Conservation (phyloP, 1,140 invertebrate genomes). For the Papilio xuthus region DNA sequence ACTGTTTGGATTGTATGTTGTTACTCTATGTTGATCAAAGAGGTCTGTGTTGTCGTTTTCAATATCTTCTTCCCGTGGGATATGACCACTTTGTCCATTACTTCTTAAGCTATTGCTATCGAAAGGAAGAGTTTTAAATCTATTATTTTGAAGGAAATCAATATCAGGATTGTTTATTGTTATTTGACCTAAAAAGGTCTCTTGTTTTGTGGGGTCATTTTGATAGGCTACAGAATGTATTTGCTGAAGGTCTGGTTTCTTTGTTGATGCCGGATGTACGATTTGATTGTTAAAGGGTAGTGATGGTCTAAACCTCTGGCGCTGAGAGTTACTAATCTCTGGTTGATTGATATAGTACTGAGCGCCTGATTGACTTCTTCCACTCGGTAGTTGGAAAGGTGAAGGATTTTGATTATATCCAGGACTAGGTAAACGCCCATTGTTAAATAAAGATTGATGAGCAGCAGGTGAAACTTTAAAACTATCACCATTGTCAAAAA, state of each 20-base stretch:
- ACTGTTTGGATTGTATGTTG: conserved; percentile 78
- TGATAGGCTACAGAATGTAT: conserved; percentile 80
- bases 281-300: conserved; percentile 76
- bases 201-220: conserved; percentile 82
- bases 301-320: conserved; percentile 71
- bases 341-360: conserved; percentile 78
- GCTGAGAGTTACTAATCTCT: conserved; percentile 65
- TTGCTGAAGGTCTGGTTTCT: conserved; percentile 72
- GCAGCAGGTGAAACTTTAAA: conserved; percentile 61
- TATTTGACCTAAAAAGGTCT: conserved; percentile 83
- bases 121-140: conserved; percentile 76
- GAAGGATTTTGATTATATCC: conserved; percentile 78
- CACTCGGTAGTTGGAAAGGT: conserved; percentile 76
- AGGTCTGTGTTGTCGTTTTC: conserved; percentile 78
- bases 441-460: conserved; percentile 68
- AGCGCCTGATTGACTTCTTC: conserved; percentile 73
- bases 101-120: conserved; percentile 75
- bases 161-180: conserved; percentile 82
- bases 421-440: conserved; percentile 71
- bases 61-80: conserved; percentile 71
- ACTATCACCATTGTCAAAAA: conserved; percentile 69
- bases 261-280: conserved; percentile 76
- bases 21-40: conserved; percentile 76
- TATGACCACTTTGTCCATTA: conserved; percentile 72
- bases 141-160: conserved; percentile 71